Conservation (phyloP, 2,888 invertebrate species). For the Xanthia togata region DNA sequence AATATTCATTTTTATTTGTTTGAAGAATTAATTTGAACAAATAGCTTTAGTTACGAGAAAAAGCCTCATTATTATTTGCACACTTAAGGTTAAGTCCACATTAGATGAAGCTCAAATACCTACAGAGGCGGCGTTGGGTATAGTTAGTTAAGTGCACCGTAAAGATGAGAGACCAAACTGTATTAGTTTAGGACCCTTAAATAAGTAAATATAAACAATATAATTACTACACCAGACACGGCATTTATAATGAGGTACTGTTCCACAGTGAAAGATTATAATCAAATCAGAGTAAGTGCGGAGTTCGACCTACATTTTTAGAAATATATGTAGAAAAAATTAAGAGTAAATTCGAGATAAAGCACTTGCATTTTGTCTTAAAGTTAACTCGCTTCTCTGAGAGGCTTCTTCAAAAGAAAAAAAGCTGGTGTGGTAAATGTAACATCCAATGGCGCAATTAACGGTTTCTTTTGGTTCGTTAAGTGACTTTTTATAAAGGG, state of each 20-base stretch:
- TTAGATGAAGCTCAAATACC: too few species aligned
- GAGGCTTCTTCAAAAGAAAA: too few species aligned
- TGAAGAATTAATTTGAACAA: not conserved
- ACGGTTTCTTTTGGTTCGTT: too few species aligned
- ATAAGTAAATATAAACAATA: slow-evolving; percentile 60
- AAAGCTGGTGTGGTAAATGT: too few species aligned
- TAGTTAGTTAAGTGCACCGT: slow-evolving; percentile 29
- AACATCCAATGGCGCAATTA: too few species aligned
- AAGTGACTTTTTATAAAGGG: too few species aligned
- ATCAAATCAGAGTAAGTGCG: slow-evolving; percentile 10
- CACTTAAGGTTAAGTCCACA: too few species aligned
- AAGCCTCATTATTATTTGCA: too few species aligned
- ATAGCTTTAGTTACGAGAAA: not conserved
- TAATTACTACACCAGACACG: slow-evolving; percentile 58
- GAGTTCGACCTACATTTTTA: slow-evolving; percentile 8
- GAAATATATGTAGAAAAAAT: not conserved
- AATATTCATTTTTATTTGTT: not conserved
- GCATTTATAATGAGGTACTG: too few species aligned
- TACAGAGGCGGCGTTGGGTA: not conserved
- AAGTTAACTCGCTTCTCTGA: too few species aligned
- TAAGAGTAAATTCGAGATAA: too few species aligned
- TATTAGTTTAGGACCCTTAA: not conserved
- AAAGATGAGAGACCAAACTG: slow-evolving; percentile 3
- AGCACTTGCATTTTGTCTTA: too few species aligned
- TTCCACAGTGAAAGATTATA: not conserved